These are phyloP conservation scores for Phrynocephalus versicolor DNA, from an alignment of 2,113 vertebrate genomes.

Conservation along the genomic window DNA sequence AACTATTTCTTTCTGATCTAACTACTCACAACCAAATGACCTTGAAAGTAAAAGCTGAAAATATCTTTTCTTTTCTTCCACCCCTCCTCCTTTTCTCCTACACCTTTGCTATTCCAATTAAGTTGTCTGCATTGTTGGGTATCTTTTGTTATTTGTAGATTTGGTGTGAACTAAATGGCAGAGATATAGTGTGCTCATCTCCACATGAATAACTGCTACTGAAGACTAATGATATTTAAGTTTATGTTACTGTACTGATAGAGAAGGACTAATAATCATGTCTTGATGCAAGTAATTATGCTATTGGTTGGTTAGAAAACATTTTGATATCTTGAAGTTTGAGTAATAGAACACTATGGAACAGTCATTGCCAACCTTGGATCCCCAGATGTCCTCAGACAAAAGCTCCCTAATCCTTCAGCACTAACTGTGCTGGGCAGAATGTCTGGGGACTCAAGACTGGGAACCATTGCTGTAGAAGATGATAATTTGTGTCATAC, in stretches of 20 bases:
- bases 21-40: slow-evolving; percentile 19
- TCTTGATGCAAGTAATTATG: neutral
- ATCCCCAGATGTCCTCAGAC: too few relatives aligned
- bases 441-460: too few relatives aligned
- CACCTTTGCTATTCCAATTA: slow-evolving; percentile 24
- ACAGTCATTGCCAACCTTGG: too few relatives aligned
- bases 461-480: too few relatives aligned
- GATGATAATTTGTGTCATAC: too few relatives aligned
- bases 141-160: neutral
- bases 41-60: neutral
- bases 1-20: slow-evolving; percentile 37
- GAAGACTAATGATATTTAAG: neutral
- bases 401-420: too few relatives aligned
- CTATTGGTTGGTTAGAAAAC: neutral
- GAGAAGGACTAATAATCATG: neutral
- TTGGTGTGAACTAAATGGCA: neutral
- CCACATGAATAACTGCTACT: slow-evolving; percentile 6
- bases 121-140: neutral
- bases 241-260: neutral
- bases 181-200: neutral
- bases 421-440: too few relatives aligned
- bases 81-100: neutral
- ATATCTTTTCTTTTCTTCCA: slow-evolving; percentile 14
- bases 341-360: too few relatives aligned
- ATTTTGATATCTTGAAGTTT: neutral